Base-by-base conservation (phyloP, 2,797 vertebrate species). In the Australoheros facetus region DNA sequence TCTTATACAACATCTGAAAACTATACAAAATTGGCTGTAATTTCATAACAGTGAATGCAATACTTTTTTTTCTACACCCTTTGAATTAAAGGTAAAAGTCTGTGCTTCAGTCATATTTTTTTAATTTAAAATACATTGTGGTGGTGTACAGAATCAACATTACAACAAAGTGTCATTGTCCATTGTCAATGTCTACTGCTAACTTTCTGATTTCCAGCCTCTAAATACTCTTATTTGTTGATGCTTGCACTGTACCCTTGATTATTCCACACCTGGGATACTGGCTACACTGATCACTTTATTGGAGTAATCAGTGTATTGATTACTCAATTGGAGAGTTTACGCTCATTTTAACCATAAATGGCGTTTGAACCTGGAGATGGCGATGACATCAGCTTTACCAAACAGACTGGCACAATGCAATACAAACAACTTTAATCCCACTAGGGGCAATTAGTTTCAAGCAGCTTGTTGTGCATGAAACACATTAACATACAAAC, bases 401-500 rank as follows among this genome's bases (percentile, higher is more conserved):
- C 45, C 1, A 1, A 73, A 57, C 7, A 28, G 48, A 51, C 42
- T 69, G 42, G 26, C 42, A 69, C 45, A 51, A 13, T 69, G 19
- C 37, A 75, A 71, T 74, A 74, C 81, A 83, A 59, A 78, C 75
- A 77, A 59, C 60, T 59, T 54, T 56, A 70, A 60, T 62, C 53
- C 55, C n/a, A 26, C 13, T 21, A 2, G n/a, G 53, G 17, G 37
- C 30, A 53, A 71, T 79, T 74, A 62, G 58, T 71, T 45, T 83
- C 37, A 48, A 51, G 56, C 72, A 62, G 71, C 51, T 71, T 76
- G 64, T 76, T 62, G 30, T 59, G 71, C 73, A 75, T n/a, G n/a
- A 53, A 69, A 70, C 30, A 59, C 51, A 76, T 69, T 69, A 69
- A 51, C 64, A 58, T 62, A 70, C 66, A 81, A 60, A 75, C 56